Evolutionary conservation across 2,797 vertebrate species (phyloP).

Genomic region (Cottoperca gobio): DNA sequence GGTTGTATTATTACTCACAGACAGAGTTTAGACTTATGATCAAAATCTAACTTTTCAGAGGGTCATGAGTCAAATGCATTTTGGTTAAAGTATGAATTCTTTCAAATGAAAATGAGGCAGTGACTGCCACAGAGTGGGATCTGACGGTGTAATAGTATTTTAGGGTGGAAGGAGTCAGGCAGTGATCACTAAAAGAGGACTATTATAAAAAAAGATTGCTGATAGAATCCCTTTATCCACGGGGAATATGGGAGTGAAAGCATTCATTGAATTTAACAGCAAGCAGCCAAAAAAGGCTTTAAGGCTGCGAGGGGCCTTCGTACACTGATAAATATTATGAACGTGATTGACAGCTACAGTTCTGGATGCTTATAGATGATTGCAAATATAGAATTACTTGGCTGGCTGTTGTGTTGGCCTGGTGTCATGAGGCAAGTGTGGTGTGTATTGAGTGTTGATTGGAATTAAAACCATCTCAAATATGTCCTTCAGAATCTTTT

Average conservation of each 20-base stretch:
- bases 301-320: slow-evolving; percentile 30
- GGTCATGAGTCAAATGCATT: not conserved
- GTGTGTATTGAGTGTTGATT: slow-evolving; percentile 39
- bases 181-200: slow-evolving; percentile 16
- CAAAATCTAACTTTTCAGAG: not conserved
- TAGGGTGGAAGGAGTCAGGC: slow-evolving; percentile 5
- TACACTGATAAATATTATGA: slow-evolving; percentile 29
- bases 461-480: slow-evolving; percentile 19
- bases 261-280: slow-evolving; percentile 42
- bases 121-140: slow-evolving; percentile 10
- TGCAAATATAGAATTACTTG: slow-evolving; percentile 50
- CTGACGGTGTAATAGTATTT: slow-evolving; percentile 16
- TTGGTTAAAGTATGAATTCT: not conserved
- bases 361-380: slow-evolving; percentile 15
- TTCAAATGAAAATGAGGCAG: not conserved
- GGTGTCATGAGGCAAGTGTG: slow-evolving; percentile 16
- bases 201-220: slow-evolving; percentile 24
- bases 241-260: slow-evolving; percentile 34
- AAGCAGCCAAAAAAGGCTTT: slow-evolving; percentile 4
- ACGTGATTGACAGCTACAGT: slow-evolving; percentile 53
- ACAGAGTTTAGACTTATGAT: not conserved
- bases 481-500: slow-evolving; percentile 24
- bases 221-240: slow-evolving; percentile 18
- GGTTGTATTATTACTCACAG: not conserved
- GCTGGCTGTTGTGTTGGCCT: slow-evolving; percentile 31